phyloP scores from a whole-genome alignment of 2,113 vertebrate species.

The Harpagus bidentatus region DNA sequence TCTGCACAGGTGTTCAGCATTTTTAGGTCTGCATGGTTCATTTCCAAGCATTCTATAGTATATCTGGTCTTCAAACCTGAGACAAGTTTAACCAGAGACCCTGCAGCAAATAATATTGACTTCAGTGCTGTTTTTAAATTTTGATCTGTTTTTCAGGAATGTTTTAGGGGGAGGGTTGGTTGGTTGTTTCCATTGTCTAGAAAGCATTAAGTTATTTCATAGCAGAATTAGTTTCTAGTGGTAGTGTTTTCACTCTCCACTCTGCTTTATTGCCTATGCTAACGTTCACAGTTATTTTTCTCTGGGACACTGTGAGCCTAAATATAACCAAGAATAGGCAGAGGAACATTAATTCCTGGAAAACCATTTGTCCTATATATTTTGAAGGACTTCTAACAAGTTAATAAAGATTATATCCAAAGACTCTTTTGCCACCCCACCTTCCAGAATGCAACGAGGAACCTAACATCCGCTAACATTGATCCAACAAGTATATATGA shows the following conservation, averaged over 20 bases:
- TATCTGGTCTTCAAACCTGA: not conserved
- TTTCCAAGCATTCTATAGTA: not conserved
- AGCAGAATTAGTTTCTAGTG: not conserved
- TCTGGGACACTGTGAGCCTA: not conserved
- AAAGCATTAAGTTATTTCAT: not conserved
- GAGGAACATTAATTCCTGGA: not conserved
- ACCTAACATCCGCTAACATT: not conserved
- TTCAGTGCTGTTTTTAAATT: not conserved
- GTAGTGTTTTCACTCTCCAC: not conserved
- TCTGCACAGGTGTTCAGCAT: not conserved
- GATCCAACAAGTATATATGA: not conserved
- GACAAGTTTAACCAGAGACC: not conserved
- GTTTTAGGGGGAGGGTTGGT: rapidly evolving
- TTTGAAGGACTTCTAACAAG: not conserved
- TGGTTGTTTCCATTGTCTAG: not conserved
- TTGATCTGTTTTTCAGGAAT: not conserved
- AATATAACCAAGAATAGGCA: not conserved
- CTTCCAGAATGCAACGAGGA: not conserved
- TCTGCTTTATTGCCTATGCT: not conserved
- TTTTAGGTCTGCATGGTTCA: not conserved
- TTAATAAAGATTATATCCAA: not conserved
- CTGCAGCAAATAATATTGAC: not conserved
- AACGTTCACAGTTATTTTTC: not conserved
- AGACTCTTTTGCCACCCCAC: not conserved
- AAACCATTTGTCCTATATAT: not conserved